These are phyloP conservation scores for Aphelinus atriplicis DNA, from an alignment of 1,140 invertebrate genomes.

Conservation along the genomic window DNA sequence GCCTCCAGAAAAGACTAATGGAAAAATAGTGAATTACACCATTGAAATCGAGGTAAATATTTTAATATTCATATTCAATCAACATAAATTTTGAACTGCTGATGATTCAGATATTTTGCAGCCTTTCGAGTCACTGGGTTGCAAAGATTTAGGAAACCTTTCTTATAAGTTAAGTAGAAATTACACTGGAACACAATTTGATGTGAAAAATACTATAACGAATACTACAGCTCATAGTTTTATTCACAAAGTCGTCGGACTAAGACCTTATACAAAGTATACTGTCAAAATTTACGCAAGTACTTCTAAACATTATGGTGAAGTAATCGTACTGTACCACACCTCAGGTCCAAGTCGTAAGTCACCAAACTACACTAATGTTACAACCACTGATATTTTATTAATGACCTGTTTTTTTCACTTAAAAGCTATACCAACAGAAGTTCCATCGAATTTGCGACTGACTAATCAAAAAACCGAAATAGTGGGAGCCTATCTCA, in stretches of 20 bases:
- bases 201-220: not conserved
- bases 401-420: not conserved
- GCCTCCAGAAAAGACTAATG: slow-evolving; percentile 6
- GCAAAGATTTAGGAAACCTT: slow-evolving; percentile 3
- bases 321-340: not conserved
- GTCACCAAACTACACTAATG: not conserved
- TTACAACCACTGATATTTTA: too few species aligned
- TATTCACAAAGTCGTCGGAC: not conserved
- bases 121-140: slow-evolving; percentile 23
- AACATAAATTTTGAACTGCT: too few species aligned
- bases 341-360: slow-evolving; percentile 13
- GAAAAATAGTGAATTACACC: slow-evolving; percentile 36
- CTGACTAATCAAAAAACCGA: not conserved
- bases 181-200: not conserved
- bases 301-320: slow-evolving; percentile 1
- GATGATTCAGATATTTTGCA: slow-evolving; percentile 11
- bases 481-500: slow-evolving; percentile 1
- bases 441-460: slow-evolving; percentile 13
- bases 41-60: slow-evolving; percentile 30
- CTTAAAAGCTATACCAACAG: slow-evolving; percentile 20
- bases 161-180: not conserved
- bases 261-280: slow-evolving; percentile 31
- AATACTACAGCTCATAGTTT: not conserved
- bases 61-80: too few species aligned
- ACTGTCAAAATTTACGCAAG: slow-evolving; percentile 18